A percentile compares a stretch with the other conserved stretches of the same genome.
Conservation (phyloP, 2,797 vertebrate species). For the Eulemur albifrons region DNA sequence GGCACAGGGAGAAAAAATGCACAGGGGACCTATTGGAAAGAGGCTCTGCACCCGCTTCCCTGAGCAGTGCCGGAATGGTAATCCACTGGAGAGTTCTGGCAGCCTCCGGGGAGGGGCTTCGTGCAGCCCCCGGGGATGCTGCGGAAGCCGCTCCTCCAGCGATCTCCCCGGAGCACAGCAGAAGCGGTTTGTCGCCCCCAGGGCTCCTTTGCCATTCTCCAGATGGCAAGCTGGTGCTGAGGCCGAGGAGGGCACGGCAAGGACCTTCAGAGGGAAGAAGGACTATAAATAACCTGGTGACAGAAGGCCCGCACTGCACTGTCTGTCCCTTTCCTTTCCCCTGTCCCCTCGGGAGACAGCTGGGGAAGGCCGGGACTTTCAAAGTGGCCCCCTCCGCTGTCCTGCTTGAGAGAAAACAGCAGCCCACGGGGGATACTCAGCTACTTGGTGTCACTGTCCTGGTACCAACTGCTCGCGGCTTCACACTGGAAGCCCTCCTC, state of each 20-base stretch:
- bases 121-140: neutral
- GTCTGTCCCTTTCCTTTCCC: neutral
- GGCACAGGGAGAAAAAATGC: neutral
- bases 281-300: neutral
- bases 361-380: neutral
- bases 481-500: neutral
- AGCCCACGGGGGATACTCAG: neutral
- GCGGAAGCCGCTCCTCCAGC: neutral
- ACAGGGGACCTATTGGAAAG: neutral
- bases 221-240: fast-evolving
- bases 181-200: neutral
- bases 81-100: fast-evolving
- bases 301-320: fast-evolving
- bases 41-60: neutral
- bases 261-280: neutral
- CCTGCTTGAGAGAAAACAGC: neutral
- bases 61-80: neutral
- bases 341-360: neutral
- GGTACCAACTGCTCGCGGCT: neutral
- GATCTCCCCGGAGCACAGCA: too few relatives aligned
- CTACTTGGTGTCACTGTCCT: neutral
- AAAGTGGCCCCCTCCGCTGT: neutral
- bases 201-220: fast-evolving
- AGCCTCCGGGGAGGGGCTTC: neutral
- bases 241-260: fast-evolving